A percentile compares a stretch with the other conserved stretches of the same genome.
phyloP scores from a whole-genome alignment of 2,113 vertebrate species.

The Balaenoptera acutorostrata region DNA sequence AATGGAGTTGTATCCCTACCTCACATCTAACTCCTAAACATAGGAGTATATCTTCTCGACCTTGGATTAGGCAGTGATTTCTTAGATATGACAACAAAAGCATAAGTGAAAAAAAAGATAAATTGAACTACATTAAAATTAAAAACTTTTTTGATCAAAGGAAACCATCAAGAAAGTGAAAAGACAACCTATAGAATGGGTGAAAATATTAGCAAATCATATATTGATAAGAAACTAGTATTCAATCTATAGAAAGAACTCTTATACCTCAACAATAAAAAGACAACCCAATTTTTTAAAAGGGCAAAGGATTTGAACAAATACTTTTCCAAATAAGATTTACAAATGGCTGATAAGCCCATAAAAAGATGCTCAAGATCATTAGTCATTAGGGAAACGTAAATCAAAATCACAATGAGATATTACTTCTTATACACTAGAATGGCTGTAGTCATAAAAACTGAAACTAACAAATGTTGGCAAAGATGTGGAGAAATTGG shows the following conservation, averaged over 20 bases:
- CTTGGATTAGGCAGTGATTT: not conserved
- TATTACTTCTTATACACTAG: not conserved
- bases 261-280: not conserved
- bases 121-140: conserved; percentile 7
- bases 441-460: not conserved
- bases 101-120: not conserved
- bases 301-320: not conserved
- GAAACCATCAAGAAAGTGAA: conserved; percentile 4
- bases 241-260: not conserved
- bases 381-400: not conserved
- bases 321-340: conserved; percentile 2
- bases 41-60: not conserved
- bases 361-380: not conserved
- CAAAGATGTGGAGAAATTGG: not conserved
- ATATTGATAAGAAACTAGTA: not conserved
- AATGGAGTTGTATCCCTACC: not conserved
- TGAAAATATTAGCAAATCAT: conserved; percentile 1
- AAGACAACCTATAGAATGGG: not conserved
- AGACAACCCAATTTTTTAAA: not conserved
- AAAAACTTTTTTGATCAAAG: not conserved
- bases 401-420: conserved; percentile 2
- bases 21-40: not conserved
- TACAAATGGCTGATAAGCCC: not conserved
- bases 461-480: not conserved
- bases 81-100: not conserved